These are phyloP conservation scores for Oreochromis mossambicus DNA, from an alignment of 2,797 vertebrate species.

Conservation along the genomic window DNA sequence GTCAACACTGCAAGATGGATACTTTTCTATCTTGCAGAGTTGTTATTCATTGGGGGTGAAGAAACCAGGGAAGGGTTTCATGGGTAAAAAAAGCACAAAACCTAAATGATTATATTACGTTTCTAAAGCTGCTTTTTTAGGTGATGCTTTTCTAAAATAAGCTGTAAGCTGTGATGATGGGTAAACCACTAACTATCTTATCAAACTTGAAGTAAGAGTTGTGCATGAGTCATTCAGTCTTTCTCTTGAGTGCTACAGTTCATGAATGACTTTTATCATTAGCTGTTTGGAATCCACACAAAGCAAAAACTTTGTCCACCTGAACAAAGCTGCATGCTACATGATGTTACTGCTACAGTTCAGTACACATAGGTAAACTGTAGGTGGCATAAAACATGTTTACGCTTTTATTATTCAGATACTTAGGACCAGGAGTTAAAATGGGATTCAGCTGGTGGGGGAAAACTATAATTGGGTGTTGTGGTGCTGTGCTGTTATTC, in stretches of 20 bases:
- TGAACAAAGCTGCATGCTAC: accelerated
- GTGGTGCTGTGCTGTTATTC: background rate
- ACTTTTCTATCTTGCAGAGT: background rate
- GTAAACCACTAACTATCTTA: accelerated
- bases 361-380: background rate
- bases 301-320: background rate
- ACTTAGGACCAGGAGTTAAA: background rate
- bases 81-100: accelerated
- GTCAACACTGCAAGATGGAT: background rate
- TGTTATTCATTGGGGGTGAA: background rate
- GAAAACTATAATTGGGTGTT: background rate
- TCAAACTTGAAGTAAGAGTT: background rate
- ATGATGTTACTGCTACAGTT: background rate
- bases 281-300: background rate
- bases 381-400: background rate
- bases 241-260: background rate
- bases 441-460: background rate
- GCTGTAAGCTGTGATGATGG: background rate
- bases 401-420: background rate
- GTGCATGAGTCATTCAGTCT: background rate
- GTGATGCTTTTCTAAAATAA: background rate
- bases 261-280: accelerated
- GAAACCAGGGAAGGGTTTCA: background rate
- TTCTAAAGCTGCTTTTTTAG: background rate
- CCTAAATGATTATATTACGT: background rate